phyloP scores from a whole-genome alignment of 2,113 vertebrate species.

The Mellivora capensis region DNA sequence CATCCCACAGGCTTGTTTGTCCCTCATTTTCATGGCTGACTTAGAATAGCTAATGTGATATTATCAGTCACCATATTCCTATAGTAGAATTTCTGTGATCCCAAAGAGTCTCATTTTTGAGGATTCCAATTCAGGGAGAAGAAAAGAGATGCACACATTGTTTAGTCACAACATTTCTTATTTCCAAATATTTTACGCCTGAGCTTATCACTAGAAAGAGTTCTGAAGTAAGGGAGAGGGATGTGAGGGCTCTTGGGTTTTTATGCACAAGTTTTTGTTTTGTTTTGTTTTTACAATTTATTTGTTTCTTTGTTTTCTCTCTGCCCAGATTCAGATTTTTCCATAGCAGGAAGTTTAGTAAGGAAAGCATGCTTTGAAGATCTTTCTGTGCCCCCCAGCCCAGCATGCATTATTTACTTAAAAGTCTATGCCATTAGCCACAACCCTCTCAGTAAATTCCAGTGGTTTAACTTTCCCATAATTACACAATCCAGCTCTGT shows the following conservation, averaged over 20 bases:
- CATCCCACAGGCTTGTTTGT: no score
- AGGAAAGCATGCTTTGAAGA: not conserved
- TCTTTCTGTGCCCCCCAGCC: not conserved
- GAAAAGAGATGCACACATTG: not conserved
- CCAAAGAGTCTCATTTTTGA: not conserved
- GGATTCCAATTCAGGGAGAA: not conserved
- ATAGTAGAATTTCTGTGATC: not conserved
- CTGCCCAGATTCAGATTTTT: not conserved
- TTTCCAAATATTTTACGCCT: slow-evolving; percentile 24
- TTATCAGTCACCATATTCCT: not conserved
- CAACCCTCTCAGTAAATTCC: not conserved
- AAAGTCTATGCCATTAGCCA: not conserved
- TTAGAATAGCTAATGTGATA: not conserved
- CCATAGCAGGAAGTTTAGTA: not conserved
- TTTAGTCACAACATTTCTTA: not conserved
- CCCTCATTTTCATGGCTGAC: not conserved
- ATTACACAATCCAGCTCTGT: not conserved
- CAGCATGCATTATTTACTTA: slow-evolving; percentile 23
- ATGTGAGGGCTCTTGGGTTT: not conserved
- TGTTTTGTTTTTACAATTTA: not conserved
- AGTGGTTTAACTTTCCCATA: not conserved
- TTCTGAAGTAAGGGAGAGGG: not conserved
- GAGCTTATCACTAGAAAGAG: not conserved
- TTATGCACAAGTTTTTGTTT: not conserved
- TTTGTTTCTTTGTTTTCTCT: not conserved